These are phyloP conservation scores for Labeo calbasu DNA, from an alignment of 2,797 vertebrate genomes.

Conservation along the genomic window DNA sequence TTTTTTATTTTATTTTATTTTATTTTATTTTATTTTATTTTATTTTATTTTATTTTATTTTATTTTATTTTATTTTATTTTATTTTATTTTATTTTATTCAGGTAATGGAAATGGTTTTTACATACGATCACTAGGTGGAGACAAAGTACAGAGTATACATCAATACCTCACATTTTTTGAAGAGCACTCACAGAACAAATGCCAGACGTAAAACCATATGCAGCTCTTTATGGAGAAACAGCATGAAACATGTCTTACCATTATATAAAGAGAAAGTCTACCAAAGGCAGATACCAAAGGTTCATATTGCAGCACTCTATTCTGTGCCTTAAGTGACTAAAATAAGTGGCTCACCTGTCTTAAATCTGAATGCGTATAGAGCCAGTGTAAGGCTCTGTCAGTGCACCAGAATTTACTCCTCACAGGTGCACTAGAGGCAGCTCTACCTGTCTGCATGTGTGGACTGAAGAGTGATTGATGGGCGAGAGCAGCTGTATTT, in stretches of 20 bases:
- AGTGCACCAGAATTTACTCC: constrained; percentile 60
- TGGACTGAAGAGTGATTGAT: constrained; percentile 55
- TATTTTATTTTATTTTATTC: not conserved
- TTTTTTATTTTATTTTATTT: not conserved
- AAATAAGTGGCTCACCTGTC: constrained; percentile 53
- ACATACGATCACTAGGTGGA: constrained; percentile 70
- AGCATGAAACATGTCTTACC: constrained; percentile 14
- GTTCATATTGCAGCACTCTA: constrained; percentile 32
- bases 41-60: no score
- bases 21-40: not conserved
- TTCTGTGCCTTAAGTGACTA: constrained; percentile 10
- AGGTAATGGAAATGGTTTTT: not conserved
- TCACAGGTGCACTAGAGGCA: constrained; percentile 61
- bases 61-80: not conserved
- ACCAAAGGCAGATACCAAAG: constrained; percentile 13
- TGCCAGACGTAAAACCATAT: constrained; percentile 18
- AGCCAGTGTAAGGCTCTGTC: constrained; percentile 58
- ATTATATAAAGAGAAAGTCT: constrained; percentile 25
- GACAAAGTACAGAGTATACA: constrained; percentile 76
- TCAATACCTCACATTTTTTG: not conserved
- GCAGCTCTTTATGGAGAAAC: constrained; percentile 28
- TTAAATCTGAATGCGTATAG: constrained; percentile 47
- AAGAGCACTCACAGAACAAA: constrained; percentile 1
- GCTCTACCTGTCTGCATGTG: constrained; percentile 54
- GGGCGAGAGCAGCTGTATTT: constrained; percentile 46